Evolutionary conservation across 2,113 vertebrate species (phyloP).

Genomic region (Myrmecophaga tridactyla): DNA sequence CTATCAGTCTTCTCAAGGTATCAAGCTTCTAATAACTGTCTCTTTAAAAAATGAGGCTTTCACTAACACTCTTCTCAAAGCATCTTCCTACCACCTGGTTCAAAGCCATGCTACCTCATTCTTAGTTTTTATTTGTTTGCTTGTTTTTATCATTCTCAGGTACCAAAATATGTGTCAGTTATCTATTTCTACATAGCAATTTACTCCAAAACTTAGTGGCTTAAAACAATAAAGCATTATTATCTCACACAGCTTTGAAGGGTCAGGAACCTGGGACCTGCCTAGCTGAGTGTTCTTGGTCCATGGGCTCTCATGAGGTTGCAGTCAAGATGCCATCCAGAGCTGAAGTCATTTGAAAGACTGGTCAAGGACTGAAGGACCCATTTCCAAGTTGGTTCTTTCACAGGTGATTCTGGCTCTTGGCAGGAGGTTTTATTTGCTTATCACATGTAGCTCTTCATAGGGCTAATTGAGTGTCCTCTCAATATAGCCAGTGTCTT

Average conservation of each 20-base stretch:
- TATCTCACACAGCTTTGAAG: background rate
- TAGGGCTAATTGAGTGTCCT: background rate
- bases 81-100: background rate
- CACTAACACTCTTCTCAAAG: background rate
- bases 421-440: background rate
- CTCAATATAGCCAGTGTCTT: background rate
- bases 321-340: background rate
- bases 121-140: background rate
- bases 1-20: background rate
- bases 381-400: background rate
- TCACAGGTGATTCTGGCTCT: background rate
- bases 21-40: background rate
- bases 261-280: background rate
- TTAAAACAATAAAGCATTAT: background rate
- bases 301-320: background rate
- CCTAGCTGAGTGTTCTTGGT: background rate
- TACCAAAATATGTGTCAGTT: background rate
- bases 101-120: background rate
- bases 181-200: background rate
- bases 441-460: background rate
- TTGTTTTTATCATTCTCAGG: background rate
- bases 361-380: background rate
- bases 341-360: background rate
- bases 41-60: background rate
- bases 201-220: background rate